Evolutionary conservation across 1,140 invertebrate species (phyloP).

Genomic region (Drosophila leontia): DNA sequence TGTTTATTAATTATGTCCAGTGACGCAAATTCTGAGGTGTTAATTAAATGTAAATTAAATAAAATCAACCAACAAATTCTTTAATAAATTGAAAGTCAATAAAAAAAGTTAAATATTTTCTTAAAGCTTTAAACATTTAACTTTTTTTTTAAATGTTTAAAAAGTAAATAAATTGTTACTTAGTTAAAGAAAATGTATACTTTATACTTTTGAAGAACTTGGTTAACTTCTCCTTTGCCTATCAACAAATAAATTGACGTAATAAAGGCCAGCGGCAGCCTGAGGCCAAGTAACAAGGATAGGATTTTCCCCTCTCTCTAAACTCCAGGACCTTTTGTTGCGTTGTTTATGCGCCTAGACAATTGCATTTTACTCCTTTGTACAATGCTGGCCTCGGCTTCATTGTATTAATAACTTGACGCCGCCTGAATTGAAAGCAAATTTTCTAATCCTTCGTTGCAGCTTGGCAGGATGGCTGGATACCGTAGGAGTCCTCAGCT

Average conservation of each 20-base stretch:
- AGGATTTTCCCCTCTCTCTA: not conserved
- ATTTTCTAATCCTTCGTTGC: constrained; percentile 43
- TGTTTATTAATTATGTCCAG: constrained; percentile 1
- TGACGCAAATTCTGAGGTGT: constrained; percentile 4
- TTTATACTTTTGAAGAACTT: not conserved
- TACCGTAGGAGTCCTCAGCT: constrained; percentile 11
- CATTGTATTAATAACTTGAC: constrained; percentile 59
- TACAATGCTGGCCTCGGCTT: constrained; percentile 38
- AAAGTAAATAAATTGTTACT: not conserved
- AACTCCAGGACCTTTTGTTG: constrained; percentile 2
- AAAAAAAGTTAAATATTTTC: not conserved
- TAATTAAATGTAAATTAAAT: constrained; percentile 3
- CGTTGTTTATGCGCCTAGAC: constrained; percentile 40
- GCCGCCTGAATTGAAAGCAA: constrained; percentile 33
- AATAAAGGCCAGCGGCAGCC: constrained; percentile 13
- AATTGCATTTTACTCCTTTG: constrained; percentile 40
- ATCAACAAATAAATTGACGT: constrained; percentile 32
- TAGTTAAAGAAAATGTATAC: not conserved
- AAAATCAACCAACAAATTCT: not conserved
- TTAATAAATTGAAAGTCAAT: not conserved
- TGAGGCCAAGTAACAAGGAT: constrained; percentile 11
- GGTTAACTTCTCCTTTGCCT: not conserved
- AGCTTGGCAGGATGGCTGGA: constrained; percentile 19
- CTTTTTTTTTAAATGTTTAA: too few species aligned
- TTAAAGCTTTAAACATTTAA: too few species aligned